Percentiles rank a stretch among this genome's conserved stretches.
phyloP scores from a whole-genome alignment of 1,140 invertebrate species.

The Stenopsyche tienmushanensis region DNA sequence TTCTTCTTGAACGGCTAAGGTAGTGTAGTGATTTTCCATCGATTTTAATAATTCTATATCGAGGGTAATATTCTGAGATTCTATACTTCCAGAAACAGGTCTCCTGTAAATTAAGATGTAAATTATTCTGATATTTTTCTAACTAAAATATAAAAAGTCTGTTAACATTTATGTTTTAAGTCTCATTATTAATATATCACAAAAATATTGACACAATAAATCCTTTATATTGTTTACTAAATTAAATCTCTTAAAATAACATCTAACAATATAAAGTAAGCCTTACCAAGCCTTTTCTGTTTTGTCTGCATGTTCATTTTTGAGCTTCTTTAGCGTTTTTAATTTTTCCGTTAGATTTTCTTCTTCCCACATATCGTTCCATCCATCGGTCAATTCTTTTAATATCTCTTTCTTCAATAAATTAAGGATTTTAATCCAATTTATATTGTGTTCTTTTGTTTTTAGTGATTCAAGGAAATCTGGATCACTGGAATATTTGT shows the following conservation, averaged over 20 bases:
- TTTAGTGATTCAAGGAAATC: slow-evolving; percentile 18
- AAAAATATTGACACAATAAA: background rate
- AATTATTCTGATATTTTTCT: background rate
- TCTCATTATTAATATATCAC: background rate
- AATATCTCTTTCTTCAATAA: slow-evolving; percentile 51
- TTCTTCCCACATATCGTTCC: slow-evolving; percentile 52
- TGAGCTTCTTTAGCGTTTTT: slow-evolving; percentile 48
- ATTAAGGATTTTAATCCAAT: slow-evolving; percentile 53
- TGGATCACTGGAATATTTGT: slow-evolving; percentile 30
- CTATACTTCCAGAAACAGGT: slow-evolving; percentile 49
- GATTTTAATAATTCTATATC: slow-evolving; percentile 49
- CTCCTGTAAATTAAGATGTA: slow-evolving; percentile 44
- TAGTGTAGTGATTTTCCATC: slow-evolving; percentile 48
- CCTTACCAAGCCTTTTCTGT: slow-evolving; percentile 46
- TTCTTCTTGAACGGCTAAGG: slow-evolving; percentile 51
- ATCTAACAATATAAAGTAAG: background rate
- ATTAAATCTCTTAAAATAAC: background rate
- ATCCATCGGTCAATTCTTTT: slow-evolving; percentile 49
- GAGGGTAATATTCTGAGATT: slow-evolving; percentile 47
- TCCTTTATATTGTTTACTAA: background rate
- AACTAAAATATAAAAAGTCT: background rate
- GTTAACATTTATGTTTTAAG: background rate
- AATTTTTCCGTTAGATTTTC: slow-evolving; percentile 52
- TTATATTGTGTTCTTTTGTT: slow-evolving; percentile 46
- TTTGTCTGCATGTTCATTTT: slow-evolving; percentile 46